Evolutionary conservation across 2,888 invertebrate genomes (phyloP).

Genomic region (Tetrapedia diversipes): DNA sequence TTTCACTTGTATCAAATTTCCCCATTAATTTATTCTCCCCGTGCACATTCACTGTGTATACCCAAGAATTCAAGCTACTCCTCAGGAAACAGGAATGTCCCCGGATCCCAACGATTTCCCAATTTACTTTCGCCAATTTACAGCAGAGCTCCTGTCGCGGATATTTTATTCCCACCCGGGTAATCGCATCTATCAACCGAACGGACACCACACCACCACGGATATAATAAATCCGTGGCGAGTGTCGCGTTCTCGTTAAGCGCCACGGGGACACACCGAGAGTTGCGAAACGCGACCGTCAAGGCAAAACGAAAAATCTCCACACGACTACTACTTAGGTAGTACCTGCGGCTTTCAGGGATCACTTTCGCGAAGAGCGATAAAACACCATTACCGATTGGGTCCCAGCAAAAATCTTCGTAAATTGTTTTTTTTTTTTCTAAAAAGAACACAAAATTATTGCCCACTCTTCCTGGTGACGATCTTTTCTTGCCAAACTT

Average conservation of each 20-base stretch:
- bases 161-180: slow-evolving; percentile 3
- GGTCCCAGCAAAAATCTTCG: slow-evolving; percentile 41
- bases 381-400: slow-evolving; percentile 46
- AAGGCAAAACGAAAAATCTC: slow-evolving; percentile 12
- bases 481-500: slow-evolving; percentile 37
- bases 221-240: slow-evolving; percentile 29
- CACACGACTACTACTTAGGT: not conserved
- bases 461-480: slow-evolving; percentile 41
- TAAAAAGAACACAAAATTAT: slow-evolving; percentile 46
- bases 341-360: too few species aligned
- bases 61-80: not conserved
- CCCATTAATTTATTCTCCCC: not conserved
- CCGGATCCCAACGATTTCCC: slow-evolving; percentile 10
- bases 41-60: not conserved
- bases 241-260: slow-evolving; percentile 47
- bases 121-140: slow-evolving; percentile 25
- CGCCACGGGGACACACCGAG: not conserved
- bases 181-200: slow-evolving; percentile 31
- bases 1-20: slow-evolving; percentile 4
- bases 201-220: not conserved
- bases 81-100: not conserved
- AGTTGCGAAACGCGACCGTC: slow-evolving; percentile 19
- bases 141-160: not conserved
- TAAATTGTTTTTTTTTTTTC: slow-evolving; percentile 54
- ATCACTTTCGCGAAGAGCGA: slow-evolving; percentile 42